Evolutionary conservation across 1,140 invertebrate species (phyloP).

Genomic region (Aphaenogaster floridana): DNA sequence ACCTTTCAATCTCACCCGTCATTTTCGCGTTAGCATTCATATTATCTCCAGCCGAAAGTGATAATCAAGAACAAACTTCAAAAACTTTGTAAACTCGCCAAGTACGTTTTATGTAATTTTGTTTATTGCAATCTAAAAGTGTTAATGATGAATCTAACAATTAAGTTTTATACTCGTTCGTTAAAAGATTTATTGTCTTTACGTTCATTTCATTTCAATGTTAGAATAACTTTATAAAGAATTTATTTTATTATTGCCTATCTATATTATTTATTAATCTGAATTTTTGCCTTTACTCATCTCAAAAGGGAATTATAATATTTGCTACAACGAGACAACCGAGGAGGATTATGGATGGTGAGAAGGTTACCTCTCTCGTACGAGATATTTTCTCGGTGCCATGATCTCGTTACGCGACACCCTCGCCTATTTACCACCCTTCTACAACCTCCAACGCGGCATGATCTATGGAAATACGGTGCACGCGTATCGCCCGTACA

Average conservation of each 20-base stretch:
- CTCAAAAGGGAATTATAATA: background rate
- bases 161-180: background rate
- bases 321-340: conserved; percentile 8
- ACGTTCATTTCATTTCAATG: too few species aligned
- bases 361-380: conserved; percentile 60
- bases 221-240: background rate
- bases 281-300: background rate
- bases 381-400: conserved; percentile 59
- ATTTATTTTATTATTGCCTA: background rate
- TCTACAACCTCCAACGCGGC: conserved; percentile 48
- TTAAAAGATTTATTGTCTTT: background rate
- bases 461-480: conserved; percentile 67
- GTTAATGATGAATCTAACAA: background rate
- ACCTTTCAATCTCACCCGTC: conserved; percentile 43
- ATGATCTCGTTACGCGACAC: conserved; percentile 75
- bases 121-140: background rate
- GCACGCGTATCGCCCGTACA: conserved; percentile 41
- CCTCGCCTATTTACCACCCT: conserved; percentile 67
- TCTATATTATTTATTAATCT: background rate
- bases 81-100: background rate
- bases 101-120: background rate
- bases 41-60: background rate
- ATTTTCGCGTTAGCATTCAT: conserved; percentile 13
- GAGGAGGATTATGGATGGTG: conserved; percentile 42
- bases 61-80: background rate